Evolutionary conservation across 1,140 invertebrate genomes (phyloP), one percentile per base, ranked within the genome.

Genomic region (Argopecten irradians): DNA sequence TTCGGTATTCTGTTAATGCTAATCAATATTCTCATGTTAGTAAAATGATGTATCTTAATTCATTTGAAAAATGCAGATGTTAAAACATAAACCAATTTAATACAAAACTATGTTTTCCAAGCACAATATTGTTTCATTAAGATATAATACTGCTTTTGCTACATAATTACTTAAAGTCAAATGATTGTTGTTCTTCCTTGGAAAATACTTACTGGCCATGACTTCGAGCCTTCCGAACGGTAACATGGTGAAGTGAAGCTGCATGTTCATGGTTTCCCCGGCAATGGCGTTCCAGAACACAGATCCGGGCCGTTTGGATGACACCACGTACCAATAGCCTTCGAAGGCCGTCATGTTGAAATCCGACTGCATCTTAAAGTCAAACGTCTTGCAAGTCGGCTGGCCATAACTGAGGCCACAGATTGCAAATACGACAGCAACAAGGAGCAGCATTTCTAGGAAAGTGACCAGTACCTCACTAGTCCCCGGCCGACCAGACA

Each of bases 251-350:
- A 71, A 71, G 55, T 71, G 55, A 3, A 71, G 55, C 22, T 71
- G 55, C 55, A 71, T 71, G 55, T 71, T 71, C 55, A 71, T 71
- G 5, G 55, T 71, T 11, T 71, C 55, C 28, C 55, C 55, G 11
- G 55, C 55, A n/a, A 71, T 71, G 55, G 55, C 55, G 55, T 71
- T 71, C 55, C 55, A 71, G 55, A 71, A 71, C 55, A 71, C 55
- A 11, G 55, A 71, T 0, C 55, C 55, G 8, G 55, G 55, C 16
- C 22, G 8, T 28, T 71, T 71, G 22, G 55, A 71, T n/a, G 55
- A 71, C 22, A 71, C n/a, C 22, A 71, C 55, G 28, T 71, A 71
- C 55, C 55, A 71, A n/a, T 28, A 71, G 0, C 55, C 55, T 28
- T 71, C 55, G n/a, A 71, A 28, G 22, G 55, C 55, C 22, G 55